Evolutionary conservation across 2,113 vertebrate species (phyloP), one percentile per base, ranked within the genome.

Genomic region (Brachypodius melanocephalos): DNA sequence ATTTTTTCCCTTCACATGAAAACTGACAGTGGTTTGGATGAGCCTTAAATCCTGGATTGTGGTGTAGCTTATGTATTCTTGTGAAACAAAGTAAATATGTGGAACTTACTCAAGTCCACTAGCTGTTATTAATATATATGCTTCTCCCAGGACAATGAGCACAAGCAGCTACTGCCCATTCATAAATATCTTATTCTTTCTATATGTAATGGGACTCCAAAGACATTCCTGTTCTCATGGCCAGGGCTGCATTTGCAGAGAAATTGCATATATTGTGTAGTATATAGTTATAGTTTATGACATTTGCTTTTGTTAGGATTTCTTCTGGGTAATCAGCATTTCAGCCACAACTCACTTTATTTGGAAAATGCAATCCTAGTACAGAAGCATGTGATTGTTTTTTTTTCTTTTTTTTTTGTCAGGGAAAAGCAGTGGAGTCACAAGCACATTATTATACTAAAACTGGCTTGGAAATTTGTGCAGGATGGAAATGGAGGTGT

Each of bases 261-360:
- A 71, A 86, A 77, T 78, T 66, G 62, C 78, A 45, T 90, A 54
- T 83, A 54, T 82, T 82, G 36, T 66, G 36, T 82, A 66, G 32
- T 17, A 3, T 85, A 52, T 26, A 58, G 83, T 90, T 95, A 71
- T 62, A 83, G 82, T 94, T 96, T 96, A 93, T 88, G 73, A 46
- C 79, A 88, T 77, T 90, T 95, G 74, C 59, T 95, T 94, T 91
- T 93, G 78, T 85, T 91, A 79, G 51, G 55, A 12, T 94, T 93
- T 91, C 88, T 96, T 91, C 78, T 91, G 85, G 85, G 81, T 95
- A 95, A 96, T 95, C 66, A 94, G 38, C 29, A 48, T 96, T 95
- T 89, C 88, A 93, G 31, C 51, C 67, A 24, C 71, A 77, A 17
- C 29, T 91, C 29, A 25, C 74, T 85, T 82, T 91, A 51, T 94